Conservation (phyloP, 2,888 invertebrate species). For the Altica lythri region DNA sequence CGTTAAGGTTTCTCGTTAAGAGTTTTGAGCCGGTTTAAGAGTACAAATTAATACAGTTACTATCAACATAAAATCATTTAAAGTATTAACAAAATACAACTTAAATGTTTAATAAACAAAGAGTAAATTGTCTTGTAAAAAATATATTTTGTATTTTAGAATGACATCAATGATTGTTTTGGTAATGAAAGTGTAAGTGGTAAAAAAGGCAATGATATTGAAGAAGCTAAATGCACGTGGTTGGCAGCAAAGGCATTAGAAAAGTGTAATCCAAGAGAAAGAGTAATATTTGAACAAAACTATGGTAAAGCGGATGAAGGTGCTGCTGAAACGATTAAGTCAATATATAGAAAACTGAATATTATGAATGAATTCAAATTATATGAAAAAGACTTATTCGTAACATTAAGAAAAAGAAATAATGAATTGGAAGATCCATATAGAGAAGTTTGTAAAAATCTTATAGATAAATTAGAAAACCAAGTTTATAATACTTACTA, state of each 20-base stretch:
- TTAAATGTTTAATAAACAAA: not conserved
- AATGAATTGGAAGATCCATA: not conserved
- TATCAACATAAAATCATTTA: too few relatives aligned
- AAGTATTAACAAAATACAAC: too few relatives aligned
- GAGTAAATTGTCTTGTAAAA: not conserved
- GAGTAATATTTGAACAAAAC: constrained; percentile 71
- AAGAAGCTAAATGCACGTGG: constrained; percentile 96
- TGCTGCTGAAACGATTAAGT: constrained; percentile 69
- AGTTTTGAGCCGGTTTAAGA: too few relatives aligned
- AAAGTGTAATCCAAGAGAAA: constrained; percentile 71
- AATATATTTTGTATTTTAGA: constrained; percentile 56
- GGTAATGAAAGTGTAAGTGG: constrained; percentile 84
- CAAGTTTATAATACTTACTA: constrained; percentile 1
- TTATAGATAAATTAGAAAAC: not conserved
- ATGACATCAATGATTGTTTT: constrained; percentile 89
- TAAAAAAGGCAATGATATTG: constrained; percentile 88
- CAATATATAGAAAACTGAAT: constrained; percentile 6
- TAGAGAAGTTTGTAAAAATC: not conserved
- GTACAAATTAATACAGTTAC: too few relatives aligned
- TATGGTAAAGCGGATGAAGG: constrained; percentile 72
- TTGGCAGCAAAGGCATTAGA: constrained; percentile 85
- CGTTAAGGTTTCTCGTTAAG: too few relatives aligned
- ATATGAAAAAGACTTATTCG: not conserved
- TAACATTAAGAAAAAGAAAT: not conserved
- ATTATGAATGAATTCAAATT: not conserved